Evolutionary conservation across 1,140 invertebrate genomes (phyloP).

Genomic region (Colletes latitarsis): DNA sequence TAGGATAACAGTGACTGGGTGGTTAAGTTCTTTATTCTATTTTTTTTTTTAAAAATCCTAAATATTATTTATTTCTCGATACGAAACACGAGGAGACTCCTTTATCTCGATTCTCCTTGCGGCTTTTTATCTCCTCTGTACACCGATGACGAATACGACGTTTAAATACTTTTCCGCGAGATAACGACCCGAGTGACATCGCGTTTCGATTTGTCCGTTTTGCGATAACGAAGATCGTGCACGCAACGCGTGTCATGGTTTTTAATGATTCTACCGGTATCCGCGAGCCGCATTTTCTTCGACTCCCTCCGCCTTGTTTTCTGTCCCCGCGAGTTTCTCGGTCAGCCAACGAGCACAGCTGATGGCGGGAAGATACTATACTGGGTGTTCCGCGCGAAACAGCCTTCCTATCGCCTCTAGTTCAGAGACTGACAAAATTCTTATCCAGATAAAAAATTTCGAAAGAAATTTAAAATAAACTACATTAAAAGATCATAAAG

Average conservation of each 20-base stretch:
- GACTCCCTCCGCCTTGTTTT: slow-evolving; percentile 35
- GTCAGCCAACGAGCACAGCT: slow-evolving; percentile 55
- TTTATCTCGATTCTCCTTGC: no score
- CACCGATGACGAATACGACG: background rate
- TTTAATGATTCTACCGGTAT: slow-evolving; percentile 8
- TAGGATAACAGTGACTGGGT: no score
- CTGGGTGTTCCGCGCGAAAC: background rate
- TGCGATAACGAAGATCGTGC: slow-evolving; percentile 21
- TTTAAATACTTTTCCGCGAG: background rate
- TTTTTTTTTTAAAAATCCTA: no score
- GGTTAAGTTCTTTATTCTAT: no score
- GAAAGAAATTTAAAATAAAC: no score
- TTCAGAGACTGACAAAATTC: no score
- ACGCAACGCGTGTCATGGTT: slow-evolving; percentile 29
- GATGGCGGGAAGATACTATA: slow-evolving; percentile 61
- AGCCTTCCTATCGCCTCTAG: no score
- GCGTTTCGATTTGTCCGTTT: background rate
- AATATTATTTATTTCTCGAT: background rate
- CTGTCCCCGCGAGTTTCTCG: slow-evolving; percentile 48
- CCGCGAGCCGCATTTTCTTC: slow-evolving; percentile 43
- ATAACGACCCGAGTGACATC: background rate
- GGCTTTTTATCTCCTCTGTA: background rate
- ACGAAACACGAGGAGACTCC: no score
- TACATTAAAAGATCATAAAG: no score
- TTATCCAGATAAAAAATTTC: no score